A percentile compares a stretch with the other conserved stretches of the same genome.
phyloP scores from a whole-genome alignment of 2,888 invertebrate genomes.

The Chrysodeixis includens region DNA sequence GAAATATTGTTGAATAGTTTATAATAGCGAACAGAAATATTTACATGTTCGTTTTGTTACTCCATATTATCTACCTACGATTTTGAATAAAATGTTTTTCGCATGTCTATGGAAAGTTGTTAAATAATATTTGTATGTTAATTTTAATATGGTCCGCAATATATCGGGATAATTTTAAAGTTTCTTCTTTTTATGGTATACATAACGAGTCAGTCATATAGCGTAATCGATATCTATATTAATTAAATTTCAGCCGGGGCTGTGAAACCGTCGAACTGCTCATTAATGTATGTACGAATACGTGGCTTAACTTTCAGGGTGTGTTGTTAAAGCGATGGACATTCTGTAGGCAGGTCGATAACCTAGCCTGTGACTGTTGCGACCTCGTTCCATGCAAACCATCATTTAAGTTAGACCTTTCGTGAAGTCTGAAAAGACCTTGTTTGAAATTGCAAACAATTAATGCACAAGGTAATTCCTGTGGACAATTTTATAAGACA shows the following conservation, averaged over 20 bases:
- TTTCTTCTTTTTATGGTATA: too few relatives aligned
- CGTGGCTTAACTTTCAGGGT: background rate
- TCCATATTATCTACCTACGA: too few relatives aligned
- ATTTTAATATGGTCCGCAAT: too few relatives aligned
- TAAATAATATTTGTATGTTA: too few relatives aligned
- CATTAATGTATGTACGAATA: background rate
- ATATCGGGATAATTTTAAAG: too few relatives aligned
- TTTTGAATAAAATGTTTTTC: too few relatives aligned
- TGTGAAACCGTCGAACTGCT: conserved; percentile 7
- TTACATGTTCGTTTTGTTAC: too few relatives aligned
- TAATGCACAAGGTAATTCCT: background rate
- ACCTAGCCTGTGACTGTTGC: conserved; percentile 4
- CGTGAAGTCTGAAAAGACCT: background rate
- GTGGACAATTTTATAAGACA: background rate
- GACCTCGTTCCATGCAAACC: background rate
- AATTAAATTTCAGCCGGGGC: background rate
- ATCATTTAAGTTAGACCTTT: background rate
- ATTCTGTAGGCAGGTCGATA: conserved; percentile 5
- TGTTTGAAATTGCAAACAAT: background rate
- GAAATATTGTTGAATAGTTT: too few relatives aligned
- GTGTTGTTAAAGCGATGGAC: conserved; percentile 2
- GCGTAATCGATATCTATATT: background rate
- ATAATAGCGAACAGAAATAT: too few relatives aligned
- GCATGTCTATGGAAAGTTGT: too few relatives aligned
- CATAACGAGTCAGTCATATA: too few relatives aligned